A percentile compares a stretch with the other conserved stretches of the same genome.
phyloP scores from a whole-genome alignment of 2,888 invertebrate species.

The Dicyrtoma fusca region DNA sequence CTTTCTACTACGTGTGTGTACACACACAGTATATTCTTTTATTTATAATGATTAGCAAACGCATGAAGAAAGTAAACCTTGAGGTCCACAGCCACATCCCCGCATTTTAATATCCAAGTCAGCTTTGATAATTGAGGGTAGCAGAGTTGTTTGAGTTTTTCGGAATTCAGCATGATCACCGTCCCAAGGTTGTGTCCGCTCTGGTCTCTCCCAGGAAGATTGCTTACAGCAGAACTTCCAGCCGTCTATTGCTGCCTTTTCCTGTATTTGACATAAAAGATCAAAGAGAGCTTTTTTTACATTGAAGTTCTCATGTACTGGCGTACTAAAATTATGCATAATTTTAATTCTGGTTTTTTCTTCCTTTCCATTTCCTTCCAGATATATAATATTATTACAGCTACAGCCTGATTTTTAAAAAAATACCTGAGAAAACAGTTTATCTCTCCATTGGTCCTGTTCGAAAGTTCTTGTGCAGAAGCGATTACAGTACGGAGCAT shows the following conservation, averaged over 20 bases:
- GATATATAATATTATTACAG: too few relatives aligned
- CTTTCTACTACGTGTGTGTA: neutral
- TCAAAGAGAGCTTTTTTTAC: too few relatives aligned
- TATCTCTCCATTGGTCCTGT: conserved; percentile 54
- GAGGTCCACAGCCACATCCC: conserved; percentile 42
- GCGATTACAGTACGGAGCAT: conserved; percentile 55
- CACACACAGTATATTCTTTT: too few relatives aligned
- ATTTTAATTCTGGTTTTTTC: too few relatives aligned
- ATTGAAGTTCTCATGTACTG: too few relatives aligned
- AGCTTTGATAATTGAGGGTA: conserved; percentile 48
- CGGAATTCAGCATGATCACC: conserved; percentile 53
- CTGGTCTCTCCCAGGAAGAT: conserved; percentile 53
- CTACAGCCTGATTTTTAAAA: neutral
- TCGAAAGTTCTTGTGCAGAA: conserved; percentile 52
- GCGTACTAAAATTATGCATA: too few relatives aligned
- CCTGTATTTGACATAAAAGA: too few relatives aligned
- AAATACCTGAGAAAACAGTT: conserved; percentile 47
- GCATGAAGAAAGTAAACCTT: conserved; percentile 20
- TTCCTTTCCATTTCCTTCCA: too few relatives aligned
- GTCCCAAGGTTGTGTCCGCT: conserved; percentile 49
- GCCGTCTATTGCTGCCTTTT: conserved; percentile 51
- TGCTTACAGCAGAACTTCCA: conserved; percentile 54
- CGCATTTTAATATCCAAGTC: conserved; percentile 51
- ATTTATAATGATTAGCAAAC: conserved; percentile 21
- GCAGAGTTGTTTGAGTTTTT: conserved; percentile 48